Evolutionary conservation across 2,113 vertebrate species (phyloP), one percentile per base, ranked within the genome.

Genomic region (Microcebus murinus): DNA sequence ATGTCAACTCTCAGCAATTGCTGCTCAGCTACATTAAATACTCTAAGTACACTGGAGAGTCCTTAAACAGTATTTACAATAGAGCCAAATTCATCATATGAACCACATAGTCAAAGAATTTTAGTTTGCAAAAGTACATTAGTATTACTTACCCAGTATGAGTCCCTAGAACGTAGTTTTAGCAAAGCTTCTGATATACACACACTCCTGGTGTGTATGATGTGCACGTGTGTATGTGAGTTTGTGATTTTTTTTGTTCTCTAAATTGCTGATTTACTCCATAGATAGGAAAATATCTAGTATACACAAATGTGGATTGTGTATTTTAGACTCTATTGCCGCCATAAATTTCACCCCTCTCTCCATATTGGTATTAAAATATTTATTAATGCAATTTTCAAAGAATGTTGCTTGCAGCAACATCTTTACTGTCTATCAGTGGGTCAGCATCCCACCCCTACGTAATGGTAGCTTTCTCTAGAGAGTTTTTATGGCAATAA

Each of bases 281-380:
- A 68, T 83, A 82, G 20, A 8, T 20, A 77, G 13, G 39, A 87
- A 68, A 93, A n/a, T 67, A 91, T 31, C 10, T 17, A 71, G 9
- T 42, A 61, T 55, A 68, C 12, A 76, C 45, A 85, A 52, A 61
- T 86, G 3, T 81, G 18, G 39, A 48, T 27, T 87, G 11, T 77
- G 15, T 67, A 48, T n/a, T 91, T 82, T 84, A 94, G 4, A 76
- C 17, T 39, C 21, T 68, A 88, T 6, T 79, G 59, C 34, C 27
- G 63, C 13, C 8, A 73, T 63, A 81, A 73, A 74, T 83, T 76
- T 94, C 14, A 86, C 21, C 21, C n/a, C 83, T 90, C 29, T 50
- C 90, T 84, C 36, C 18, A 29, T 61, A 76, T 87, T 93, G 79
- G 0, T 63, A 83, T 87, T 79, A 84, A 96, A 95, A 86, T 82